These are phyloP conservation scores for Geotrypetes seraphini DNA, from an alignment of 2,797 vertebrate genomes.

Conservation along the genomic window DNA sequence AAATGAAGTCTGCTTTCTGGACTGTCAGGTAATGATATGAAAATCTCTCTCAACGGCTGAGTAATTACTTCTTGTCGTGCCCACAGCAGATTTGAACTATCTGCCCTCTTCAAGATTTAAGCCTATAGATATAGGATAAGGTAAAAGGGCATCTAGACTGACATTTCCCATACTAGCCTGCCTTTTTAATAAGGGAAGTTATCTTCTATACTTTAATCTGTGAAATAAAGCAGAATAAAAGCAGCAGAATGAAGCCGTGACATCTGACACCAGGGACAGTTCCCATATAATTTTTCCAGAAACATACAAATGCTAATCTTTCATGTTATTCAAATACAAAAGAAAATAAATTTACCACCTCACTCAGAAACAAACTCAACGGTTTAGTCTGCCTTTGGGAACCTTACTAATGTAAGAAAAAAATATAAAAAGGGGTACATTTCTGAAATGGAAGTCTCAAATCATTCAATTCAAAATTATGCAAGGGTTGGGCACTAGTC, in stretches of 20 bases:
- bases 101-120: slow-evolving; percentile 29
- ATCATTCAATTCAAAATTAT: no score
- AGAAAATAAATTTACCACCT: no score
- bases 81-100: slow-evolving; percentile 31
- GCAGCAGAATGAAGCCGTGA: neutral
- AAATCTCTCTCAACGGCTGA: slow-evolving; percentile 31
- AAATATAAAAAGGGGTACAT: no score
- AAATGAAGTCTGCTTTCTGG: slow-evolving; percentile 23
- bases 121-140: slow-evolving; percentile 12
- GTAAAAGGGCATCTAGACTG: slow-evolving; percentile 17
- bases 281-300: no score
- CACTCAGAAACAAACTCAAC: no score
- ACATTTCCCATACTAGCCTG: slow-evolving; percentile 23
- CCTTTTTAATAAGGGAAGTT: slow-evolving; percentile 13
- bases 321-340: no score
- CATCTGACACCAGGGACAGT: neutral
- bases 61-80: slow-evolving; percentile 38
- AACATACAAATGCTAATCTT: no score
- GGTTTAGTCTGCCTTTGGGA: no score
- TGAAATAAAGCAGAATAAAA: slow-evolving; percentile 17
- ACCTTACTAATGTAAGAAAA: no score
- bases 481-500: no score
- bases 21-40: slow-evolving; percentile 38
- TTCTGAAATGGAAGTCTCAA: no score
- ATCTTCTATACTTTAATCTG: slow-evolving; percentile 16